These are phyloP conservation scores for Pammene aurita DNA, from an alignment of 2,888 invertebrate genomes.

Conservation along the genomic window DNA sequence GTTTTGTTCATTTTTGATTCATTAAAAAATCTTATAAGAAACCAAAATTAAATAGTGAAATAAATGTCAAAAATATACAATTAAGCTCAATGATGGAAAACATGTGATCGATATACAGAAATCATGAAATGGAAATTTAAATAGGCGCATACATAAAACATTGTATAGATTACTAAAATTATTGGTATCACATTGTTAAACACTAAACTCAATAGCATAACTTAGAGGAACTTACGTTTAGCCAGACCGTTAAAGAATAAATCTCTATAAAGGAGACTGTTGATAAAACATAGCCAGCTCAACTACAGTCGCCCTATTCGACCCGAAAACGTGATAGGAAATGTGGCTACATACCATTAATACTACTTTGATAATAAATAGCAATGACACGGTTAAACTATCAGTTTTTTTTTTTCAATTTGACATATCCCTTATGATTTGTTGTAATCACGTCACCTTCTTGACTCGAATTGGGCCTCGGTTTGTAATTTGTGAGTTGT, in stretches of 20 bases:
- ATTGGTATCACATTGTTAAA: conserved; percentile 82
- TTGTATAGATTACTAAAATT: conserved; percentile 72
- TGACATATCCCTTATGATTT: not conserved
- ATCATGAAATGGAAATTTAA: conserved; percentile 57
- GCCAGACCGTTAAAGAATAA: conserved; percentile 70
- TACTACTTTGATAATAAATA: not conserved
- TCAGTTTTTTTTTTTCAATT: conserved; percentile 40
- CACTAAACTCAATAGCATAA: conserved; percentile 72
- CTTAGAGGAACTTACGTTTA: conserved; percentile 79
- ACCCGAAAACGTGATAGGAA: not conserved
- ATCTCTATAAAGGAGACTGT: conserved; percentile 60
- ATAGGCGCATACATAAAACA: conserved; percentile 66
- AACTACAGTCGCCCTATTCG: conserved; percentile 24
- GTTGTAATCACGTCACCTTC: not conserved
- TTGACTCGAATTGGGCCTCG: not conserved
- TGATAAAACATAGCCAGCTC: conserved; percentile 55
- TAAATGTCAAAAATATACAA: conserved; percentile 60
- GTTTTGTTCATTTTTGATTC: conserved; percentile 61
- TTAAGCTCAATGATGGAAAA: conserved; percentile 44
- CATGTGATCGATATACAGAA: conserved; percentile 66
- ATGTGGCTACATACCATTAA: not conserved
- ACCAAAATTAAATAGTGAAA: conserved; percentile 58
- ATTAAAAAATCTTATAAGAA: conserved; percentile 42
- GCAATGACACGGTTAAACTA: not conserved
- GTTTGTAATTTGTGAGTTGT: conserved; percentile 3